Percentiles rank a stretch among this genome's conserved stretches.
Evolutionary conservation across 2,113 vertebrate genomes (phyloP).

Genomic region (Mesocricetus auratus): DNA sequence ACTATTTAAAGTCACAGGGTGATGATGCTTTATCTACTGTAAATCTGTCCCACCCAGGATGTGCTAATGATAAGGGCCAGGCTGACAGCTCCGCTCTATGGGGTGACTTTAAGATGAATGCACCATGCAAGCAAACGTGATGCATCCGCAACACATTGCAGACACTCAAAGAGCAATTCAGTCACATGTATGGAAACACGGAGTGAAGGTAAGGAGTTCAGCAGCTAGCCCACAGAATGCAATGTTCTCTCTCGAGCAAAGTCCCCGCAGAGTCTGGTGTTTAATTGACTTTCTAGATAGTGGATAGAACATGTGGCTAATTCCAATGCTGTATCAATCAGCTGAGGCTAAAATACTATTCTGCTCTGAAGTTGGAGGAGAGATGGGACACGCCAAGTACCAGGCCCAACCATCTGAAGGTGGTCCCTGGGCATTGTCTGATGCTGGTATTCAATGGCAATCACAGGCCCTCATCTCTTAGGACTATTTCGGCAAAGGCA

Average conservation of each 20-base stretch:
- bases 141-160: not conserved
- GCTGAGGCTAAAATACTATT: not conserved
- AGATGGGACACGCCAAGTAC: not conserved
- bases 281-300: conserved; percentile 37
- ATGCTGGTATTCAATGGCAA: not conserved
- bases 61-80: not conserved
- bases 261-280: not conserved
- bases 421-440: not conserved
- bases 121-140: not conserved
- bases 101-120: conserved; percentile 14
- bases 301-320: not conserved
- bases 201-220: not conserved
- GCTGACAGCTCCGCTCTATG: conserved; percentile 27
- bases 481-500: not conserved
- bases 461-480: not conserved
- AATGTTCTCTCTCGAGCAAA: not conserved
- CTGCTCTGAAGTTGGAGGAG: not conserved
- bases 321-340: conserved; percentile 1
- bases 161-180: conserved; percentile 13
- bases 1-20: conserved; percentile 66
- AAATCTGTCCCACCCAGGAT: conserved; percentile 46
- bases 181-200: not conserved
- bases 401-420: not conserved
- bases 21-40: not conserved
- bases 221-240: not conserved